Conservation (phyloP, 2,797 vertebrate species). For the Pygocentrus nattereri region DNA sequence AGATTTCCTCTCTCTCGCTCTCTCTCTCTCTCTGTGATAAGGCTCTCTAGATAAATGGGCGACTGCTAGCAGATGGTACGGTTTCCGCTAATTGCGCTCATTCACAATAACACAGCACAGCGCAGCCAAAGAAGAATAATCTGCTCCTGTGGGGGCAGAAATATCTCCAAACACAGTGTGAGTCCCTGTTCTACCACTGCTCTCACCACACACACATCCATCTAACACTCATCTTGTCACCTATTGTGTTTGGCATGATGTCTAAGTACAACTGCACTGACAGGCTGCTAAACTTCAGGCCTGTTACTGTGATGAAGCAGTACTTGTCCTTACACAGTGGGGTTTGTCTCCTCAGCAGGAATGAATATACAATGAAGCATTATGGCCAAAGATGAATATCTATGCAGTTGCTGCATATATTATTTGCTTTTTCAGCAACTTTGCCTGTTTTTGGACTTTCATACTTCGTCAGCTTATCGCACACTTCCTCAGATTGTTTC, state of each 20-base stretch:
- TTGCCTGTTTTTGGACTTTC: neutral
- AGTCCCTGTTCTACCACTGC: slow-evolving; percentile 16
- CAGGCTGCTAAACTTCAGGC: slow-evolving; percentile 3
- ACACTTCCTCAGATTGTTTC: too few relatives aligned
- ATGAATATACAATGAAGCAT: neutral
- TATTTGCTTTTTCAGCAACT: neutral
- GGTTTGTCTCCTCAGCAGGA: neutral
- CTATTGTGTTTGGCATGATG: neutral
- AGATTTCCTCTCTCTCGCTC: too few relatives aligned
- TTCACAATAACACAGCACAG: slow-evolving; percentile 37
- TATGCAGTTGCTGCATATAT: neutral
- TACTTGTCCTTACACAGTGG: neutral
- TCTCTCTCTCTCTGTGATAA: slow-evolving; percentile 24
- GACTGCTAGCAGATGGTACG: slow-evolving; percentile 33
- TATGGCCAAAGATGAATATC: neutral
- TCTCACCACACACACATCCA: slow-evolving; percentile 28
- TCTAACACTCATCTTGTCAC: slow-evolving; percentile 1
- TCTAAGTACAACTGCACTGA: slow-evolving; percentile 13
- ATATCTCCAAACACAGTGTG: slow-evolving; percentile 21
- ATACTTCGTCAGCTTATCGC: too few relatives aligned
- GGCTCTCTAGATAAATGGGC: slow-evolving; percentile 20
- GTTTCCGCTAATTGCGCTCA: slow-evolving; percentile 52
- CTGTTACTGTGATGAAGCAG: neutral
- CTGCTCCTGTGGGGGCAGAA: slow-evolving; percentile 7
- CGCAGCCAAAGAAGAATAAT: slow-evolving; percentile 19